Base-by-base conservation (phyloP, 2,888 invertebrate genomes). In the Plusia festucae region DNA sequence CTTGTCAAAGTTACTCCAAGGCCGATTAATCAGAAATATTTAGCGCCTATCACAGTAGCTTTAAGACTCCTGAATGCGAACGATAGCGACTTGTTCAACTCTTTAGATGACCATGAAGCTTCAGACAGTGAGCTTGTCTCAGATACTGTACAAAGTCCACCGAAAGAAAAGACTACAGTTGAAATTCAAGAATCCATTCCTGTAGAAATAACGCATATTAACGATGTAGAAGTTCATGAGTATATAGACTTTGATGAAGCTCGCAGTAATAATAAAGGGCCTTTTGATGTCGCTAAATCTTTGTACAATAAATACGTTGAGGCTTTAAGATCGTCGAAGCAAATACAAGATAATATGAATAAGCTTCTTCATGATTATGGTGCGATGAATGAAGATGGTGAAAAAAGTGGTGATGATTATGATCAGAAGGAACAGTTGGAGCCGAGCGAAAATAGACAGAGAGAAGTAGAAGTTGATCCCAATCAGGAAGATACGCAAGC, bases 101-200 rank as follows among this genome's bases (percentile, higher is more conserved):
- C 85, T 4, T 78, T 93, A 15, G 93, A 93, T 46, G 94, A 94
- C 63, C 89, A 90, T 55, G 93, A 93, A 71, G 84, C 85, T 20
- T 89, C 93, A 2, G 93, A 94, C 57, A 94, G 92, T 70, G 95
- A 95, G 83, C 70, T 92, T 4, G 75, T 94, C 61, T 72, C 90
- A 34, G 85, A 92, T 49, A 91, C 92, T 54, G 90, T 95, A 11
- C 82, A 88, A 66, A 89, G 82, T 68, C 95, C 95, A 9, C 81
- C 88, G 16, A 91, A 88, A 65, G 92, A 92, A 58, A 96, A 92
- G 78, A 96, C 96, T 0, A 87, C 94, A 40, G 96, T 97, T 0
- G 96, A 97, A 90, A 89, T 97, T 4, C 97, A 97, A 80, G 94
- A 96, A 85, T 97, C 97, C 0, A 90, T 97, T 18, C 96, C 96